A percentile compares a stretch with the other conserved stretches of the same genome.
phyloP scores from a whole-genome alignment of 2,113 vertebrate genomes.

The Athene cunicularia region DNA sequence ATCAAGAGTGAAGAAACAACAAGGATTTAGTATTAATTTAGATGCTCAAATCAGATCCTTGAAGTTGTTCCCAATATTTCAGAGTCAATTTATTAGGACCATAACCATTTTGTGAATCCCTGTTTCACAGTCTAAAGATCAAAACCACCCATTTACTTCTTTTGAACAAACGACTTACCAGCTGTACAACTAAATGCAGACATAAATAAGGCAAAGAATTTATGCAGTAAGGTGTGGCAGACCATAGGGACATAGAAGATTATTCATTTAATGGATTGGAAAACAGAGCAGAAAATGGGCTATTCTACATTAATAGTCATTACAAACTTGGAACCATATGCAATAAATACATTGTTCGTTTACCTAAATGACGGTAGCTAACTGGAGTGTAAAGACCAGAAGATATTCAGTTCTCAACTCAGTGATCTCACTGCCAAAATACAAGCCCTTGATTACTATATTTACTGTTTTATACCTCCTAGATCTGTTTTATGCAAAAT shows the following conservation, averaged over 20 bases:
- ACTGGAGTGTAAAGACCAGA: constrained; percentile 40
- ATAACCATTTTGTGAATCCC: not conserved
- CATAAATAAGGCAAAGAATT: constrained; percentile 83
- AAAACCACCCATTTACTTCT: constrained; percentile 74
- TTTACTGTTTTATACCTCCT: constrained; percentile 43
- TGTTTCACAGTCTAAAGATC: constrained; percentile 84
- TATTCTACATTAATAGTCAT: constrained; percentile 27
- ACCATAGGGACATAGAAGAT: constrained; percentile 59
- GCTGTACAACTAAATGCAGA: constrained; percentile 77
- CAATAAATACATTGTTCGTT: constrained; percentile 36
- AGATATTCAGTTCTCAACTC: constrained; percentile 36
- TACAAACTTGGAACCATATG: not conserved
- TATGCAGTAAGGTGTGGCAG: constrained; percentile 81
- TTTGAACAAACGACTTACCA: constrained; percentile 77
- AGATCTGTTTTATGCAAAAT: constrained; percentile 58
- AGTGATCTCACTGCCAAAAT: constrained; percentile 17
- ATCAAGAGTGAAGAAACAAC: not conserved
- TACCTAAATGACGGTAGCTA: constrained; percentile 44
- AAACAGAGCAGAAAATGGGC: constrained; percentile 47
- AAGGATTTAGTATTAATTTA: constrained; percentile 20
- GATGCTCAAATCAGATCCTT: not conserved
- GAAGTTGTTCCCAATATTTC: constrained; percentile 17
- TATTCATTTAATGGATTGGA: constrained; percentile 45
- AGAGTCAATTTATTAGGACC: not conserved
- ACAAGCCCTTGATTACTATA: constrained; percentile 25